Conservation (phyloP, 1,140 invertebrate genomes). For the Drosophila burlai region DNA sequence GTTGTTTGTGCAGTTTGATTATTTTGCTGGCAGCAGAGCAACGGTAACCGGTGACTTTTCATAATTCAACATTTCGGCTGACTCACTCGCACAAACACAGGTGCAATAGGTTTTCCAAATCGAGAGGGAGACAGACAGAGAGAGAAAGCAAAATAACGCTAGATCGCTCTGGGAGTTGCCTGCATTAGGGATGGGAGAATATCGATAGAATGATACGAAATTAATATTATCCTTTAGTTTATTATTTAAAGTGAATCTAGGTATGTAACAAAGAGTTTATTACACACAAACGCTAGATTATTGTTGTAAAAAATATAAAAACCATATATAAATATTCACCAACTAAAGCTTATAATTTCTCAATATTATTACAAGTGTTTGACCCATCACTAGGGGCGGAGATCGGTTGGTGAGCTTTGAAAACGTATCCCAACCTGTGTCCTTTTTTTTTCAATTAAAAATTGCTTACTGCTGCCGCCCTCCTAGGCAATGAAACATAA, state of each 20-base stretch:
- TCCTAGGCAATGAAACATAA: slow-evolving; percentile 16
- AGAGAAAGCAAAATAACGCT: neutral
- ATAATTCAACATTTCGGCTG: slow-evolving; percentile 55
- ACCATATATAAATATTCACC: neutral
- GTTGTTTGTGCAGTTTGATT: slow-evolving; percentile 72
- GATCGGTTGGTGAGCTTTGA: neutral
- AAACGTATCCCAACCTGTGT: slow-evolving; percentile 2
- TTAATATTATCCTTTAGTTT: neutral
- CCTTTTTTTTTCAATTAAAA: slow-evolving; percentile 36
- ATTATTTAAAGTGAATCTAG: neutral
- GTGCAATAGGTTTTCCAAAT: neutral
- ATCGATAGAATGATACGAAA: neutral
- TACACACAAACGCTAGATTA: neutral
- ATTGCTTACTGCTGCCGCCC: slow-evolving; percentile 35
- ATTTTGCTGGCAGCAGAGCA: slow-evolving; percentile 39
- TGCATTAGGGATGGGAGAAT: neutral
- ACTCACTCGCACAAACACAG: slow-evolving; percentile 17
- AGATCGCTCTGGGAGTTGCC: slow-evolving; percentile 9
- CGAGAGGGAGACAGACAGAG: neutral
- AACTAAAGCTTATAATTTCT: neutral
- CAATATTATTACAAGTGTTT: neutral
- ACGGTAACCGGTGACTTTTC: slow-evolving; percentile 44
- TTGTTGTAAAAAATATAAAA: neutral
- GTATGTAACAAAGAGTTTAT: too few species aligned
- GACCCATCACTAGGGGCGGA: neutral